Evolutionary conservation across 92 coral and sea anemone genomes (phyloP), one percentile per base, ranked within the genome.

Genomic region (Parazoanthus darwini): DNA sequence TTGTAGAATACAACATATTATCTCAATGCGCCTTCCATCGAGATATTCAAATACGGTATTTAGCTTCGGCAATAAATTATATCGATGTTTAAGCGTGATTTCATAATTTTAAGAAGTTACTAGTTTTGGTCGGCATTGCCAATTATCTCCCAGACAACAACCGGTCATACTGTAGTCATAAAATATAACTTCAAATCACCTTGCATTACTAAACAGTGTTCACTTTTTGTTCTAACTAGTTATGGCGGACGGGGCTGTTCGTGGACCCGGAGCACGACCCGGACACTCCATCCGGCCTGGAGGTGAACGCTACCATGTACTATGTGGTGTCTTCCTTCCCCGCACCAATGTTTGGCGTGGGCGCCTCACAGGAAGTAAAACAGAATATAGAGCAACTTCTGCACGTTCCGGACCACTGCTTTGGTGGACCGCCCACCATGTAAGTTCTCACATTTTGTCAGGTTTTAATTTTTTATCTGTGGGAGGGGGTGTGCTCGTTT

Each of bases 361-460:
- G 86, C 48, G 85, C 93, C 29, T 91, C 87, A 4, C n/a, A 84
- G 73, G 91, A 92, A 80, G 80, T 91, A 22, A 88, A 91, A 78
- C 79, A 85, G 9, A 93, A 94, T 29, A 90, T 92, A 59, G 94
- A 93, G 59, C 76, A 94, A n/a, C 90, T 93, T 0, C 89, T 95
- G 37, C 96, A 95, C 77, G 90, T 93, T 86, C 99, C 99, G 59
- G 99, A 96, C 58, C 96, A 93, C 92, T 97, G 99, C 90, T 97
- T 95, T 86, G 94, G 98, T 36, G 99, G 99, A 7, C 98, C 98
- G 3, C 99, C 99, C n/a, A 94, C 99, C 58, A 97, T 97, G 99
- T 97, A 90, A 92, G 99, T 88, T 66, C 23, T 23, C 26, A 26
- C 9, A 2, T 56, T 39, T 80, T 38, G 51, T 10, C 13, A 11